Percentiles rank a stretch among this genome's conserved stretches.
phyloP scores from a whole-genome alignment of 2,113 vertebrate genomes.

The Platycercus adscitus region DNA sequence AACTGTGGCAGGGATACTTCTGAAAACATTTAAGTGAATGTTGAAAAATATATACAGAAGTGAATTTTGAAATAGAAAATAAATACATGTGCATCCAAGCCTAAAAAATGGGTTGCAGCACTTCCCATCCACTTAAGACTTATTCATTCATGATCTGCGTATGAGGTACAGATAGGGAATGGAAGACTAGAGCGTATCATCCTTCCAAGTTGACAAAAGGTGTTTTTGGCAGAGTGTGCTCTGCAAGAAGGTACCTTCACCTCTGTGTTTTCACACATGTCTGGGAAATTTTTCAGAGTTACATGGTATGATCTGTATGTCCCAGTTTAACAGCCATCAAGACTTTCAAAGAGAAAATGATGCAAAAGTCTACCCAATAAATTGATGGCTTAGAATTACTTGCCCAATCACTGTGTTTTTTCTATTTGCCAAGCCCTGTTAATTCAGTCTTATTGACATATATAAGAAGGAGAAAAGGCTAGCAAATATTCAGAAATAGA shows the following conservation, averaged over 20 bases:
- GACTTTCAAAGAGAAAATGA: background rate
- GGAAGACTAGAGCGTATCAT: background rate
- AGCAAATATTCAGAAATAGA: background rate
- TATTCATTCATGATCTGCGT: background rate
- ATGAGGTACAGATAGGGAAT: background rate
- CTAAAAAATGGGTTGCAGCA: background rate
- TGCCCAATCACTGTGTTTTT: background rate
- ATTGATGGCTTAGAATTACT: background rate
- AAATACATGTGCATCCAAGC: background rate
- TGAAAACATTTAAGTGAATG: background rate
- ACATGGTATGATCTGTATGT: background rate
- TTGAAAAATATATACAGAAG: background rate
- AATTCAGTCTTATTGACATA: background rate
- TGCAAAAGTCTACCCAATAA: background rate
- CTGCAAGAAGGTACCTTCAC: background rate
- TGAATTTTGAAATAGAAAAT: background rate
- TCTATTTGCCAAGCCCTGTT: background rate
- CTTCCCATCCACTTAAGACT: background rate
- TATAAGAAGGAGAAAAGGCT: background rate
- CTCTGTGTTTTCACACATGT: background rate
- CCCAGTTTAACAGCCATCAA: background rate
- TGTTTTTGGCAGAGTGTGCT: background rate
- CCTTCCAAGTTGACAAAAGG: background rate
- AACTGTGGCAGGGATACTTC: background rate
- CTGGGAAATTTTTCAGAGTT: background rate